These are phyloP conservation scores for Nestor notabilis DNA, from an alignment of 2,113 vertebrate species.

Conservation along the genomic window DNA sequence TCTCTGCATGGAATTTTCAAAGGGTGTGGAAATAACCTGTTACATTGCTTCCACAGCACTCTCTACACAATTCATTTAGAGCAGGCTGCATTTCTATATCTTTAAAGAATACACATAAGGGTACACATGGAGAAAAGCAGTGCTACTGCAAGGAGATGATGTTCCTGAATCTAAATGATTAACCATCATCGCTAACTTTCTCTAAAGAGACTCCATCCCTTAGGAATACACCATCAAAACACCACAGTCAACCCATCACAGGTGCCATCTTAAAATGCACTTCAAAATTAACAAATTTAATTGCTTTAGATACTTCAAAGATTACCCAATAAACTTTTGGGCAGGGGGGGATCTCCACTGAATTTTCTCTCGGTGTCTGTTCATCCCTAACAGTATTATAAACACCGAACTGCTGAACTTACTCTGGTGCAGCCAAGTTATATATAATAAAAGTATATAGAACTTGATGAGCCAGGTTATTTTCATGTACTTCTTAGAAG, in stretches of 20 bases:
- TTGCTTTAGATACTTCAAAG: background rate
- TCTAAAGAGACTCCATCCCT: background rate
- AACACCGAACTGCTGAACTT: background rate
- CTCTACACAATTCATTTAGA: background rate
- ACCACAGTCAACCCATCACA: background rate
- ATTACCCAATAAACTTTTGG: background rate
- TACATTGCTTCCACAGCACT: background rate
- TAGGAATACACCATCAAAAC: background rate
- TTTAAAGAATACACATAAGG: background rate
- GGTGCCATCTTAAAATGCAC: background rate
- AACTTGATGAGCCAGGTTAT: background rate
- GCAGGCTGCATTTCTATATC: background rate
- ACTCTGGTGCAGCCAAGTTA: background rate
- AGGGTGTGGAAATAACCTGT: background rate
- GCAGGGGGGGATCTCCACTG: background rate
- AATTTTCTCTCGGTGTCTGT: background rate
- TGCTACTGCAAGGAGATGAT: background rate
- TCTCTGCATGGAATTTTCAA: background rate
- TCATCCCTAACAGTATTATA: background rate
- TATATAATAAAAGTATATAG: fast-evolving
- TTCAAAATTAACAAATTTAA: background rate
- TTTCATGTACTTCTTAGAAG: background rate
- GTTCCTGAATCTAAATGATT: background rate
- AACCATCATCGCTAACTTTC: background rate
- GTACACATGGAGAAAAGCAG: background rate